Base-by-base conservation (phyloP, 2,888 invertebrate species). In the Polydesmus complanatus region DNA sequence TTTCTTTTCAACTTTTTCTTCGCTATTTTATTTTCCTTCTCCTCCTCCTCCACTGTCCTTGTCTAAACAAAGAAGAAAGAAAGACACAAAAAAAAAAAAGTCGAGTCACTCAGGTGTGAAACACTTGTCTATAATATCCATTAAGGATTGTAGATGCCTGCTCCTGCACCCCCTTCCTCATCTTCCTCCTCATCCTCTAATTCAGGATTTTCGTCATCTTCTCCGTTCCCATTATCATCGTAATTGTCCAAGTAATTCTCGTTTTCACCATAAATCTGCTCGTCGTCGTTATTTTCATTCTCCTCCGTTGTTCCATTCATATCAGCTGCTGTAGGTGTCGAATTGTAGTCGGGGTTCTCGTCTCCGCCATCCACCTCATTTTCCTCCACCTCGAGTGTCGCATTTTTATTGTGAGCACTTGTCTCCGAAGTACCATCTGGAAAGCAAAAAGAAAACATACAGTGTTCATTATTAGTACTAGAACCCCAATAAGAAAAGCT, bases 231-330 rank as follows among this genome's bases (percentile, higher is more conserved):
- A 55, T 55, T 27, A 22, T 55, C 55, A n/a, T 55, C 55, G 37
- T 55, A 55, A 55, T 27, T 27, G 27, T 55, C 55, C 27, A 27
- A 55, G 27, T 55, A 55, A 27, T 55, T 55, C 18, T 55, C 55
- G 11, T 55, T 55, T 26, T 55, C 55, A 27, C 55, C 37, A 19
- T 55, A 55, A 55, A 27, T 55, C 27, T 55, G 55, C 25, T 55
- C 55, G 22, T 37, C 55, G 19, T 55, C 27, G 27, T 55, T 37
- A 21, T n/a, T n/a, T n/a, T 55, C 27, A 22, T 27, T 26, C 26
- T 55, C 55, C 22, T 27, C 55, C 11, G 22, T 21, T 27, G n/a
- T n/a, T n/a, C n/a, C n/a, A n/a, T n/a, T n/a, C n/a, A n/a, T n/a
- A n/a, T n/a, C n/a, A n/a, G n/a, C n/a, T n/a, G n/a, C n/a, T n/a